Conservation (phyloP, 2,113 vertebrate species). For the Apodemus speciosus region DNA sequence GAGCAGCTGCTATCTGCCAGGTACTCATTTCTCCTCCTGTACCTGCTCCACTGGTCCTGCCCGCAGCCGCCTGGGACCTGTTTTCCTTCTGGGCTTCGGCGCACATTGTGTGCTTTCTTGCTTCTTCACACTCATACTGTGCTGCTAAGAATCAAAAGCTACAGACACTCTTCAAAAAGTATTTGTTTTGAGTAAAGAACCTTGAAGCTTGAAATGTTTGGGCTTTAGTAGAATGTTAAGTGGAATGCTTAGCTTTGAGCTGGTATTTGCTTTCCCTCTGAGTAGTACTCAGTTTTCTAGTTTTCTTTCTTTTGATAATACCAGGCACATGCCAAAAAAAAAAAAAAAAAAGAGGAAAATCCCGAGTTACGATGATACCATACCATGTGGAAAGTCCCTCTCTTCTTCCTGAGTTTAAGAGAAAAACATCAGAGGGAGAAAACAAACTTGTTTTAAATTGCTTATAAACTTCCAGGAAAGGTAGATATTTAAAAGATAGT, state of each 20-base stretch:
- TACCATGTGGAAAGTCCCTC: constrained; percentile 62
- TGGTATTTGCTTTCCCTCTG: neutral
- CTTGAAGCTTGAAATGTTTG: neutral
- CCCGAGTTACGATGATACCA: neutral
- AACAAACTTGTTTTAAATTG: neutral
- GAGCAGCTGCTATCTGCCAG: neutral
- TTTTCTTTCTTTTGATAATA: constrained; percentile 50
- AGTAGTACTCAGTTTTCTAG: constrained; percentile 11
- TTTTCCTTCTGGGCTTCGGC: neutral
- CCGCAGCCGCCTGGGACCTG: neutral
- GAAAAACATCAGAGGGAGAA: constrained; percentile 11
- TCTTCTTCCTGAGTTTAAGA: constrained; percentile 51
- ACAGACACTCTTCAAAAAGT: neutral
- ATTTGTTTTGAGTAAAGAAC: neutral
- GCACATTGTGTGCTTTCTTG: neutral
- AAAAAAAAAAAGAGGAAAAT: neutral
- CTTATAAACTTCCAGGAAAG: constrained; percentile 25
- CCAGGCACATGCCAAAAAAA: neutral
- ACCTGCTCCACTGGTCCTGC: neutral
- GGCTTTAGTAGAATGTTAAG: neutral
- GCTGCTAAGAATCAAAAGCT: neutral
- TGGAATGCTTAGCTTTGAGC: neutral
- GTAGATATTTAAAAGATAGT: neutral
- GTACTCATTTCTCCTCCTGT: neutral
- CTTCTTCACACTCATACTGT: neutral